phyloP scores from a whole-genome alignment of 2,797 vertebrate species.

The Pseudocheirus occidentalis region DNA sequence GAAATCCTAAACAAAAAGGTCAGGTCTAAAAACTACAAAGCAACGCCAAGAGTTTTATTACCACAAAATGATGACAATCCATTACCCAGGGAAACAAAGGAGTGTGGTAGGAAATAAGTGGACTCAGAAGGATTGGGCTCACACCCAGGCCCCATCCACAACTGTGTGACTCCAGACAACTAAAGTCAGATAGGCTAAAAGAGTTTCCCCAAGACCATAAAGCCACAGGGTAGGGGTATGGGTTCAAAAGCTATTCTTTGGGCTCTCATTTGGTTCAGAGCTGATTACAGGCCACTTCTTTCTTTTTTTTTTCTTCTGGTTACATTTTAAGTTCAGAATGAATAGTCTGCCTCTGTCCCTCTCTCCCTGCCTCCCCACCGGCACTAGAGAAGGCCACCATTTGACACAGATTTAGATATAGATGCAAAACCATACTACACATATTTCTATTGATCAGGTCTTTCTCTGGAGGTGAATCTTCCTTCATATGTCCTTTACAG shows the following conservation, averaged over 20 bases:
- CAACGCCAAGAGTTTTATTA: not conserved
- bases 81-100: not conserved
- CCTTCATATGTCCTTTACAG: no score
- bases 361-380: not conserved
- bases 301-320: not conserved
- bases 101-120: not conserved
- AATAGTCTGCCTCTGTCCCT: not conserved
- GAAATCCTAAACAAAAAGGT: not conserved
- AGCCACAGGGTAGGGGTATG: not conserved
- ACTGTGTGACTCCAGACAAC: not conserved
- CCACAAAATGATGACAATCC: not conserved
- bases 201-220: not conserved
- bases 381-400: not conserved
- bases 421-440: no score
- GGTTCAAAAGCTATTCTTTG: not conserved
- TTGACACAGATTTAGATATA: not conserved
- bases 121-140: not conserved
- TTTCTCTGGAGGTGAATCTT: no score
- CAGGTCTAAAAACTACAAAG: not conserved
- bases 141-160: not conserved
- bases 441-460: no score
- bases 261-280: not conserved
- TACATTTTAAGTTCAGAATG: not conserved
- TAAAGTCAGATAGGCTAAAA: not conserved
- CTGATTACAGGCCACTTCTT: not conserved